Base-by-base conservation (phyloP, 2,888 invertebrate genomes). In the Eilema depressum region DNA sequence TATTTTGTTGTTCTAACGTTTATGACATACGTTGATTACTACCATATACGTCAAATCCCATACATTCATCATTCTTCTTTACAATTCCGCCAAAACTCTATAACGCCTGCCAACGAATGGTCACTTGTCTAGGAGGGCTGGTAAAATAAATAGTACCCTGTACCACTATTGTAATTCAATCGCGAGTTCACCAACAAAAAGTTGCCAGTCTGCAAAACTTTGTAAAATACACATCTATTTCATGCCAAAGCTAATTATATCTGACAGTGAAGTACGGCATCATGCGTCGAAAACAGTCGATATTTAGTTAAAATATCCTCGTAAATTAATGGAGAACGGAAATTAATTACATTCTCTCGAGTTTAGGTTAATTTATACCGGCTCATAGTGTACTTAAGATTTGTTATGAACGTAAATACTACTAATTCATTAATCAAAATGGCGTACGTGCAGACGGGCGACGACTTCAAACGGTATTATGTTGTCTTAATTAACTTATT, bases 211-310 rank as follows among this genome's bases (percentile, higher is more conserved):
- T 64, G 20, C 47, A 20, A 23, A 30, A 2, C 17, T 53, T 25
- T 25, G 25, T 20, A 64, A 53, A 41, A 59, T 41, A 28, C 14
- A 12, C 47, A 7, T 64, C n/a, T 23, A 65, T 61, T 61, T 28
- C 53, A 8, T 69, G 65, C 61, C 60, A 33, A 65, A 69, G 65
- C 65, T 69, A 69, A 69, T 69, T 69, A 69, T 14, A 10, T 60
- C n/a, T 59, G 65, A 26, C 69, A 47, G 20, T 59, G 30, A 53
- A 25, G 47, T 59, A 41, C 30, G 30, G 59, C 28, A 57, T 26
- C 20, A 47, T 59, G 30, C 47, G 41, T 47, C 20, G 28, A 10
- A 60, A 37, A 68, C n/a, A 26, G 11, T 20, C 63, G 20, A 23
- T 33, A 30, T 56, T 41, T 17, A 25, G 68, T 23, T 56, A 33